Percentiles rank a stretch among this genome's conserved stretches.
Conservation (phyloP, 2,113 vertebrate species). For the Colistium nudipinnis region DNA sequence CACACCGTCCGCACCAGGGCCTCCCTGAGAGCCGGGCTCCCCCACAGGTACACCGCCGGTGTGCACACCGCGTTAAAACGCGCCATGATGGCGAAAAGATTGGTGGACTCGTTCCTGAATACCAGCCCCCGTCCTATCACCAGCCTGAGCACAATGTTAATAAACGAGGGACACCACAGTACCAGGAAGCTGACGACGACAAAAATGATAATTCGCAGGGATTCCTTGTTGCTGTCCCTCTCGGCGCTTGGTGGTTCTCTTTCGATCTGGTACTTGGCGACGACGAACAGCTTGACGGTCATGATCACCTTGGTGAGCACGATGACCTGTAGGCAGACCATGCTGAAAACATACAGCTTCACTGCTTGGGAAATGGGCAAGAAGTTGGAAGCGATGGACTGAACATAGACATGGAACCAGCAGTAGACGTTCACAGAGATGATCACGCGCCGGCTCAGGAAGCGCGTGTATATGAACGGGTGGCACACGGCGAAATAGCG, state of each 20-base stretch:
- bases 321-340: slow-evolving; percentile 56
- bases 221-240: slow-evolving; percentile 74
- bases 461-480: slow-evolving; percentile 71
- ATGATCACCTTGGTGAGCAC: slow-evolving; percentile 73
- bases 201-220: slow-evolving; percentile 72
- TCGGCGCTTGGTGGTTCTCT: slow-evolving; percentile 70
- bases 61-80: slow-evolving; percentile 74
- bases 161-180: slow-evolving; percentile 77
- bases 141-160: slow-evolving; percentile 70
- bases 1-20: slow-evolving; percentile 62
- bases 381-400: slow-evolving; percentile 32
- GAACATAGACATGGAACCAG: slow-evolving; percentile 59
- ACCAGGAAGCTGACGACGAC: slow-evolving; percentile 74
- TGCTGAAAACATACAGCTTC: slow-evolving; percentile 55
- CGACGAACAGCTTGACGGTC: slow-evolving; percentile 78
- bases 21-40: slow-evolving; percentile 69
- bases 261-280: slow-evolving; percentile 71
- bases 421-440: slow-evolving; percentile 64
- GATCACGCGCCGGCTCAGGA: slow-evolving; percentile 50
- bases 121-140: slow-evolving; percentile 40
- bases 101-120: slow-evolving; percentile 76
- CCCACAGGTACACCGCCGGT: slow-evolving; percentile 74
- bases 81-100: slow-evolving; percentile 74
- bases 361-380: slow-evolving; percentile 56
- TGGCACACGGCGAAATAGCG: slow-evolving; percentile 73